Evolutionary conservation across 2,797 vertebrate species (phyloP), one percentile per base, ranked within the genome.

Genomic region (Melanotaenia boesemani): DNA sequence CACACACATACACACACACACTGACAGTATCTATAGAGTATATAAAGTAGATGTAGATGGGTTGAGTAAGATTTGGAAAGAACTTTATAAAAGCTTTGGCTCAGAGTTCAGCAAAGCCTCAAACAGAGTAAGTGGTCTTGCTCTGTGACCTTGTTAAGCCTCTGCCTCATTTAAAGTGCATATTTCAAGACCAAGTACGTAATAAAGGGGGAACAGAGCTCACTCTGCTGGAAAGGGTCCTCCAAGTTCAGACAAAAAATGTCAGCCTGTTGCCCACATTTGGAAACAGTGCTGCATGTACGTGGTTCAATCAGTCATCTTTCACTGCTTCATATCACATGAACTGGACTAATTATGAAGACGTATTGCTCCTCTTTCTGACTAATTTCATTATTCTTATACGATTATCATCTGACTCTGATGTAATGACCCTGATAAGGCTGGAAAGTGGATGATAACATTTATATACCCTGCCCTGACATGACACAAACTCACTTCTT

Each of bases 111-210:
- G 63, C 58, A 46, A 54, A 13, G 6, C n/a, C 20, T 28, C 32
- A 63, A 54, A 36, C 24, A 8, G 20, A 50, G 37, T 1, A 26
- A 44, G 16, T 18, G 62, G 60, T 57, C 61, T 9, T 26, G 22
- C 3, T 32, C 26, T 63, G 58, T 28, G 61, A 3, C 13, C 12
- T 41, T 61, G 71, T 34, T 13, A 37, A 32, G 52, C 3, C 37
- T 15, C 44, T 41, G 18, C 44, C 36, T 67, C 46, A 39, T 70
- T 41, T 67, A n/a, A 61, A 59, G 48, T 57, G n/a, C 39, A 2
- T 63, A 77, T 79, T 77, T 79, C 36, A 65, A 5, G 41, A 32
- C 37, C 52, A 73, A 71, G 48, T 62, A 55, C 44, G 63, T 88
- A 83, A 83, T 36, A 4, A 77, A 30, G 63, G 67, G 69, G 77